phyloP scores from a whole-genome alignment of 92 coral and sea anemone genomes.

The Porites cylindrica region DNA sequence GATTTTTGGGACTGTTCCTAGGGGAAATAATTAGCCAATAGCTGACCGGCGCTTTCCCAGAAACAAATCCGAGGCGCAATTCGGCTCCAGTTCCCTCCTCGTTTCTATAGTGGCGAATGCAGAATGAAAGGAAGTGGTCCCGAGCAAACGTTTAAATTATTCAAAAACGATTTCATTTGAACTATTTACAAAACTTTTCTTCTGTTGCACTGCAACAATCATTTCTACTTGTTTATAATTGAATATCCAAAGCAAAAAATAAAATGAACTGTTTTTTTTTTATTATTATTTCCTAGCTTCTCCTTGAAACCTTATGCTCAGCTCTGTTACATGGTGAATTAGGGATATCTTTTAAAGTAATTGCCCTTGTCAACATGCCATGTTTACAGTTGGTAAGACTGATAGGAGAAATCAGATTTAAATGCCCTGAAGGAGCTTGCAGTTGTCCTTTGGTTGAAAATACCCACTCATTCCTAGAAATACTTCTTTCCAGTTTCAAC shows the following conservation, averaged over 20 bases:
- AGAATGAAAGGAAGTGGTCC: background rate
- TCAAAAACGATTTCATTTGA: background rate
- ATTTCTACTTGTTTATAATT: background rate
- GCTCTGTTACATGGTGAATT: background rate
- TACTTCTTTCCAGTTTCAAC: too few species aligned
- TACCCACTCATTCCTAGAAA: too few species aligned
- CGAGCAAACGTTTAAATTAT: background rate
- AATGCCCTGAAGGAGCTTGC: too few species aligned
- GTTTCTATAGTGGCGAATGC: too few species aligned
- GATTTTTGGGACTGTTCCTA: too few species aligned
- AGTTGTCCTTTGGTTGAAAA: too few species aligned
- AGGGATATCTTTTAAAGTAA: background rate
- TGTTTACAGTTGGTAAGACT: too few species aligned
- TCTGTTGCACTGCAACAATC: constrained; percentile 55
- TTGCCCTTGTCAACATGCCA: background rate
- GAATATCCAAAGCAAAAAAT: constrained; percentile 2
- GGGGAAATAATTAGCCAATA: too few species aligned
- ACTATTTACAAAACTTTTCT: constrained; percentile 39
- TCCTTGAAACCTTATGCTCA: background rate
- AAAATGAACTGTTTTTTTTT: constrained; percentile 14
- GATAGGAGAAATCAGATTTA: too few species aligned
- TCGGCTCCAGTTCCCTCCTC: too few species aligned
- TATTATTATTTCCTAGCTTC: background rate
- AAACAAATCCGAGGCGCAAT: too few species aligned
- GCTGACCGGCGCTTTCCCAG: too few species aligned